Percentiles rank a stretch among this genome's conserved stretches.
These are phyloP conservation scores for Oncorhynchus kisutch DNA, from an alignment of 2,113 vertebrate species.

Conservation along the genomic window DNA sequence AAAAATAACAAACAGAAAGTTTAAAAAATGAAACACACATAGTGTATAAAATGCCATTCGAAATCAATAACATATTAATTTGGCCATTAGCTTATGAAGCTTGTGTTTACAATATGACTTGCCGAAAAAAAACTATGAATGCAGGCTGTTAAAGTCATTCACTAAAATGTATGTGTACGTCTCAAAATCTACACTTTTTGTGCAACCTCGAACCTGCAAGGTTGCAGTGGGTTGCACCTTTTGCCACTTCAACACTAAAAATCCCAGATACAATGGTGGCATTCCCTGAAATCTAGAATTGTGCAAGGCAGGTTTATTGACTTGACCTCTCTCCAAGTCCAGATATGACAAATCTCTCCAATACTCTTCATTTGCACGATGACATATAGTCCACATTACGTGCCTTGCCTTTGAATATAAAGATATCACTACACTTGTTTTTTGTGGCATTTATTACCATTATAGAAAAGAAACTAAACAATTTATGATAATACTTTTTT, in stretches of 20 bases:
- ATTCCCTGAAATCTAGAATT: slow-evolving; percentile 83
- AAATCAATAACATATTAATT: slow-evolving; percentile 82
- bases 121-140: slow-evolving; percentile 62
- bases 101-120: slow-evolving; percentile 81
- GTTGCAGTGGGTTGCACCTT: slow-evolving; percentile 81
- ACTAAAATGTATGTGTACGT: slow-evolving; percentile 35
- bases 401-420: slow-evolving; percentile 93
- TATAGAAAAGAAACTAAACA: slow-evolving; percentile 91
- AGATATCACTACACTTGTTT: slow-evolving; percentile 98
- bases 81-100: slow-evolving; percentile 86
- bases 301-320: slow-evolving; percentile 85
- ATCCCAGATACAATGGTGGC: slow-evolving; percentile 69
- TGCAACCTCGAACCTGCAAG: slow-evolving; percentile 56
- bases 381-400: slow-evolving; percentile 98
- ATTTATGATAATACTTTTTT: slow-evolving; percentile 95
- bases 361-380: slow-evolving; percentile 99
- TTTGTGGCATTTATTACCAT: slow-evolving; percentile 99
- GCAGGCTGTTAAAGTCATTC: slow-evolving; percentile 74
- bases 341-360: slow-evolving; percentile 86
- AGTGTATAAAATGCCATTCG: slow-evolving; percentile 82
- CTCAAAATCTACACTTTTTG: too few relatives aligned
- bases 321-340: slow-evolving; percentile 83
- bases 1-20: slow-evolving; percentile 28
- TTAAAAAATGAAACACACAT: slow-evolving; percentile 66
- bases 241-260: slow-evolving; percentile 73